A percentile compares a stretch with the other conserved stretches of the same genome.
These are phyloP conservation scores for Hyphantria cunea DNA, from an alignment of 1,140 invertebrate species.

Conservation along the genomic window DNA sequence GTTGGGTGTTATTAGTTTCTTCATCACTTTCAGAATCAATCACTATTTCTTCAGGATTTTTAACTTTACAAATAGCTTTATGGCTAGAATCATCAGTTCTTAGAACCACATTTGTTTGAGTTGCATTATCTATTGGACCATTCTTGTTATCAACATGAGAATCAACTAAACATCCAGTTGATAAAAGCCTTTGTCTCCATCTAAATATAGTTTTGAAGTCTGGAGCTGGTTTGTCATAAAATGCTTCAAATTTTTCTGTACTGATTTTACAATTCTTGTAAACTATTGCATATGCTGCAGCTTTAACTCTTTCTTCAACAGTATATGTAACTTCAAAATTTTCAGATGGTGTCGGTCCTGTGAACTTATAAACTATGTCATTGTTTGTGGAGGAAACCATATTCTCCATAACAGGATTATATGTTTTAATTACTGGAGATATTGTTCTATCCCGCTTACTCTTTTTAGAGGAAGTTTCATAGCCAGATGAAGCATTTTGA, in stretches of 20 bases:
- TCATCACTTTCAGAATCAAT: constrained; percentile 66
- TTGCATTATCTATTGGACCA: constrained; percentile 32
- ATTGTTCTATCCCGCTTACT: constrained; percentile 45
- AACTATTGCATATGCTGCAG: constrained; percentile 74
- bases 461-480: constrained; percentile 63
- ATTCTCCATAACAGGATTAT: constrained; percentile 76
- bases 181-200: constrained; percentile 70
- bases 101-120: constrained; percentile 11
- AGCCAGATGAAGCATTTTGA: constrained; percentile 59
- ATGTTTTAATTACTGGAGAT: constrained; percentile 42
- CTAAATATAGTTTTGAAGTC: constrained; percentile 78
- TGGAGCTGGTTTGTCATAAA: constrained; percentile 77
- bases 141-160: constrained; percentile 71
- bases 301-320: constrained; percentile 69
- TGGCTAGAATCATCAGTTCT: constrained; percentile 32
- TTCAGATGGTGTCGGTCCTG: constrained; percentile 57
- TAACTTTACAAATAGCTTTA: constrained; percentile 45
- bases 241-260: constrained; percentile 69
- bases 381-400: constrained; percentile 74
- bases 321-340: constrained; percentile 73
- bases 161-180: constrained; percentile 76
- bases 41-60: constrained; percentile 73
- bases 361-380: constrained; percentile 71
- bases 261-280: constrained; percentile 75
- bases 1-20: constrained; percentile 29